Conservation (phyloP, 1,140 invertebrate genomes). For the Caligus rogercresseyi region DNA sequence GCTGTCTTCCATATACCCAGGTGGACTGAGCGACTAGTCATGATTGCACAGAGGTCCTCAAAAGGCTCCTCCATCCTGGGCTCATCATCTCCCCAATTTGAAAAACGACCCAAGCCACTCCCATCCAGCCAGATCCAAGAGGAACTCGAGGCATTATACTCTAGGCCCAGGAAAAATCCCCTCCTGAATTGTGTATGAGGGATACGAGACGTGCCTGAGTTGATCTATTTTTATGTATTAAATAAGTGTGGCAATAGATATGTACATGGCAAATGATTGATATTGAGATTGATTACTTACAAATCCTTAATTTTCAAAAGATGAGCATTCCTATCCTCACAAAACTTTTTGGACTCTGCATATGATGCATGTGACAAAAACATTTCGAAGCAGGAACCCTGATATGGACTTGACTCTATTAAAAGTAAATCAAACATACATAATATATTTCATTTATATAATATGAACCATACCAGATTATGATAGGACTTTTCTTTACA, state of each 20-base stretch:
- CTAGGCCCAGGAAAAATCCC: background rate
- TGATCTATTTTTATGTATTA: background rate
- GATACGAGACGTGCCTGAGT: background rate
- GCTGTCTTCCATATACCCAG: background rate
- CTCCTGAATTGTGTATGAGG: background rate
- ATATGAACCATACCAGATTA: no score
- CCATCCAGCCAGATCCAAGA: background rate
- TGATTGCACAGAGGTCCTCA: background rate
- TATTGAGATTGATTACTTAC: no score
- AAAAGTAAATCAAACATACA: no score
- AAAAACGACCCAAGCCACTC: background rate
- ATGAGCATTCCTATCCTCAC: background rate
- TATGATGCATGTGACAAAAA: background rate
- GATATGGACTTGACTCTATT: background rate
- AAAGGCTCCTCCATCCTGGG: background rate
- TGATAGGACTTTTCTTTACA: no score
- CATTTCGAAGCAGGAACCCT: background rate
- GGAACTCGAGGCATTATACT: background rate
- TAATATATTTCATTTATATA: no score
- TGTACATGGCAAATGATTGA: no score
- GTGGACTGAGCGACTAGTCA: background rate
- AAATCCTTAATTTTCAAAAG: background rate
- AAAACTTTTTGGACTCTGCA: background rate
- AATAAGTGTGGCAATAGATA: no score
- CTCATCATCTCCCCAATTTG: background rate